These are phyloP conservation scores for Euplexia lucipara DNA, from an alignment of 2,888 invertebrate genomes.

Conservation along the genomic window DNA sequence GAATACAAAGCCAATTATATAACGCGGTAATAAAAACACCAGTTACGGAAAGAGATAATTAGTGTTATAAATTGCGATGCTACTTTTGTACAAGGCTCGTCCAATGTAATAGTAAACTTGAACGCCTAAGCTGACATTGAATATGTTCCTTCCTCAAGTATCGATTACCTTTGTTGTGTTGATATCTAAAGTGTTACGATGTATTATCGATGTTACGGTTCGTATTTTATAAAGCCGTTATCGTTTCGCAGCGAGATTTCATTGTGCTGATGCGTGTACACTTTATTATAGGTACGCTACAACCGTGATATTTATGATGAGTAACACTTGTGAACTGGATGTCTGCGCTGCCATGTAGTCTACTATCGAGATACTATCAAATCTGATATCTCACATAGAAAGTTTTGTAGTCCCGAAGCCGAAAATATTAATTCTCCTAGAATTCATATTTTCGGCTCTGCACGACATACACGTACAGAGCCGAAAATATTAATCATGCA, in stretches of 20 bases:
- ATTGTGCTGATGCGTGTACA: conserved; percentile 21
- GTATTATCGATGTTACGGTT: conserved; percentile 47
- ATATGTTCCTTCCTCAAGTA: conserved; percentile 69
- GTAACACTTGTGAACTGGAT: background rate
- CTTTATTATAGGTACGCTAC: conserved; percentile 18
- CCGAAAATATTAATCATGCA: too few relatives aligned
- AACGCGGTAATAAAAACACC: conserved; percentile 50
- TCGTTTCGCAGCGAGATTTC: conserved; percentile 43
- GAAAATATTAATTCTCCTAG: too few relatives aligned
- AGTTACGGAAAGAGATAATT: conserved; percentile 65
- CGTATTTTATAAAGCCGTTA: conserved; percentile 50
- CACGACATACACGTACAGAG: too few relatives aligned
- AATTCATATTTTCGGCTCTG: conserved; percentile 13
- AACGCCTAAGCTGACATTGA: conserved; percentile 71
- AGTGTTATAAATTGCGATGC: conserved; percentile 40
- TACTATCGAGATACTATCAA: conserved; percentile 1
- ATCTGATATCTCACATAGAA: background rate
- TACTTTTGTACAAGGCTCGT: conserved; percentile 45
- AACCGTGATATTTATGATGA: conserved; percentile 9
- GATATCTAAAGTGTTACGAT: conserved; percentile 50
- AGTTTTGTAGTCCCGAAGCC: too few relatives aligned
- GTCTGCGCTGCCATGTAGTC: background rate
- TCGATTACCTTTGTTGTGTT: conserved; percentile 76
- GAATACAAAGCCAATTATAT: conserved; percentile 55
- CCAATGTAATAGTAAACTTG: conserved; percentile 59